Percentiles rank a stretch among this genome's conserved stretches.
Conservation (phyloP, 1,140 invertebrate species). For the Drosophila asahinai region DNA sequence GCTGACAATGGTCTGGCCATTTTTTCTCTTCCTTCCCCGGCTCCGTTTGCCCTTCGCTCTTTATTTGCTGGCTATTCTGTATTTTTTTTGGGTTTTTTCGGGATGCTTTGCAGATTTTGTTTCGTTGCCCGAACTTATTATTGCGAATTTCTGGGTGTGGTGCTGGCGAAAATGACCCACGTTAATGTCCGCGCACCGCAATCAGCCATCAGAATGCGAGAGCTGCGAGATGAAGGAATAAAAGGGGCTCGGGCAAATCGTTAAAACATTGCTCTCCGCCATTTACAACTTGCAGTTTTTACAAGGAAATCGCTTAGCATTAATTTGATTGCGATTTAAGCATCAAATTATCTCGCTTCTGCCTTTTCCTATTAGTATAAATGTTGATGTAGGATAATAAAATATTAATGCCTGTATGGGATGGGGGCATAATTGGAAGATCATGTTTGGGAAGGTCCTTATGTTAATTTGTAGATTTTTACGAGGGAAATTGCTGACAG, state of each 20-base stretch:
- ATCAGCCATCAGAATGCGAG: slow-evolving; percentile 35
- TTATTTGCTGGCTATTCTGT: slow-evolving; percentile 9
- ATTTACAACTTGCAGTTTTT: slow-evolving; percentile 62
- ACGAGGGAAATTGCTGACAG: too few relatives aligned
- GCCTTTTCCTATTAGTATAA: neutral
- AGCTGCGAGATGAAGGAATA: slow-evolving; percentile 8
- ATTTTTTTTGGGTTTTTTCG: slow-evolving; percentile 1
- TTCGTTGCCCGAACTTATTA: slow-evolving; percentile 62
- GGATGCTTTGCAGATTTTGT: slow-evolving; percentile 55
- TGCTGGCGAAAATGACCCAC: slow-evolving; percentile 72
- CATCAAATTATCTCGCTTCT: slow-evolving; percentile 32
- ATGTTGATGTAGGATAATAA: slow-evolving; percentile 34
- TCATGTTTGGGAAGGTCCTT: neutral
- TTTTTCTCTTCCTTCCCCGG: slow-evolving; percentile 18
- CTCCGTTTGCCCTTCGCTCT: slow-evolving; percentile 27
- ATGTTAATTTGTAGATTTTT: slow-evolving; percentile 1
- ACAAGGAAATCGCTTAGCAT: slow-evolving; percentile 61
- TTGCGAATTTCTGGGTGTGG: slow-evolving; percentile 53
- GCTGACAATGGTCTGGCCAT: slow-evolving; percentile 57
- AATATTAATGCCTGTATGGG: slow-evolving; percentile 10
- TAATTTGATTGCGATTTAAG: slow-evolving; percentile 68
- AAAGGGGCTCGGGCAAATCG: slow-evolving; percentile 26
- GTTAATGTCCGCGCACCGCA: slow-evolving; percentile 65
- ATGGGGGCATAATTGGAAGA: slow-evolving; percentile 12
- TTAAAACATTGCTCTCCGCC: slow-evolving; percentile 61